A percentile compares a stretch with the other conserved stretches of the same genome.
phyloP scores from a whole-genome alignment of 2,113 vertebrate genomes.

The Dermatemys mawii region DNA sequence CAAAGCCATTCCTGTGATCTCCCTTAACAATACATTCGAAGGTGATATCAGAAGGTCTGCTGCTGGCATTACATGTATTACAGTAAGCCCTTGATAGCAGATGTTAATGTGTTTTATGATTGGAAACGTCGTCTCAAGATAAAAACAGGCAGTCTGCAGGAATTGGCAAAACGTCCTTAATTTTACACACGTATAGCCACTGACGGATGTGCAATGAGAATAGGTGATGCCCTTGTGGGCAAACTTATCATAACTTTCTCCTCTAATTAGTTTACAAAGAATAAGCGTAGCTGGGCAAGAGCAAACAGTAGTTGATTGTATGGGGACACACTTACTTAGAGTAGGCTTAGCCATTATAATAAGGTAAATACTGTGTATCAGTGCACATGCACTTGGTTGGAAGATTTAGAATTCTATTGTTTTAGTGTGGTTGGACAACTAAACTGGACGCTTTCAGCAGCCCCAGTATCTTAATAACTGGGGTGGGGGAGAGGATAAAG shows the following conservation, averaged over 20 bases:
- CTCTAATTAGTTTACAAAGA: conserved; percentile 66
- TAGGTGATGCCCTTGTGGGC: conserved; percentile 55
- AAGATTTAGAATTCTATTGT: background rate
- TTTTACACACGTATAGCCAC: conserved; percentile 71
- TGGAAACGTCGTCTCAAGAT: conserved; percentile 68
- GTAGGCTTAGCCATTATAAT: background rate
- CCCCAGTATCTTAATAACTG: background rate
- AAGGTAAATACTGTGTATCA: background rate
- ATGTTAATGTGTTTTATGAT: conserved; percentile 66
- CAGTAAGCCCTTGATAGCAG: conserved; percentile 68
- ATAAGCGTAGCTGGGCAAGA: conserved; percentile 53
- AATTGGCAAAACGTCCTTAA: conserved; percentile 67
- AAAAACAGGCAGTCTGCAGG: conserved; percentile 65
- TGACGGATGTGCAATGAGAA: conserved; percentile 57
- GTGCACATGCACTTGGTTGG: fast-evolving
- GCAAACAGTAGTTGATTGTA: conserved; percentile 60
- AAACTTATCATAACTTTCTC: conserved; percentile 68
- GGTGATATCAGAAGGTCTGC: conserved; percentile 62
- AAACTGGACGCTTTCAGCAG: conserved; percentile 3
- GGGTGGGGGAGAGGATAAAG: background rate
- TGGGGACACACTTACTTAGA: conserved; percentile 36
- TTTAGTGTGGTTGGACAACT: background rate
- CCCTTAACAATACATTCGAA: conserved; percentile 60
- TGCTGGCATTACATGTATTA: conserved; percentile 62
- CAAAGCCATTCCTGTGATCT: conserved; percentile 65